phyloP scores from a whole-genome alignment of 2,113 vertebrate species.

The Machaerirhynchus nigripectus region DNA sequence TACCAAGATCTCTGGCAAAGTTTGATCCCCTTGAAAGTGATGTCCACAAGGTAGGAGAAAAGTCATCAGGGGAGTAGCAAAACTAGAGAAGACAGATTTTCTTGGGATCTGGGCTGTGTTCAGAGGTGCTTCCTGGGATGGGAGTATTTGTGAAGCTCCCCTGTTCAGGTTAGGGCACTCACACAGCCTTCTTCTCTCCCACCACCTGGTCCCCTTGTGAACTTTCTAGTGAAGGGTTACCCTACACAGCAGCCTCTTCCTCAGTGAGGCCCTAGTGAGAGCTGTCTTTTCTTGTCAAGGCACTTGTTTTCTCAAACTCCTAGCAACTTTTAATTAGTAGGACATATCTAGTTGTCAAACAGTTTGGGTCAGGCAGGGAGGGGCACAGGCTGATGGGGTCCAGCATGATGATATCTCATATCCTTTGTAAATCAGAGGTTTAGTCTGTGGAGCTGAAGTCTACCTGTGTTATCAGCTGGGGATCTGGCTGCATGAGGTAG shows the following conservation, averaged over 20 bases:
- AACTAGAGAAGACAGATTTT: background rate
- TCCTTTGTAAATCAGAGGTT: background rate
- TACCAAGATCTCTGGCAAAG: background rate
- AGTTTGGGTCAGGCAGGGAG: background rate
- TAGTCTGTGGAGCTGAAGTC: background rate
- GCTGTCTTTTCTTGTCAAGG: background rate
- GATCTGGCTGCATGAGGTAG: background rate
- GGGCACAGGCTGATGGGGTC: background rate
- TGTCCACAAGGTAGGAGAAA: background rate
- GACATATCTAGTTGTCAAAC: background rate
- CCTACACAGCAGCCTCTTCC: background rate
- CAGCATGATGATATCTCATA: background rate
- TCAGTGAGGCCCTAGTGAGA: background rate
- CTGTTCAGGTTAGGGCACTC: background rate
- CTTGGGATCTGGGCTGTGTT: background rate
- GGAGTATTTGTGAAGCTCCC: background rate
- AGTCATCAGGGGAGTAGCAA: background rate
- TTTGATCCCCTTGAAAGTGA: background rate
- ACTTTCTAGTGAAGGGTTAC: background rate
- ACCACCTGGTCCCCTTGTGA: background rate
- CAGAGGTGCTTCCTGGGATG: background rate
- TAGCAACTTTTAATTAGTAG: background rate
- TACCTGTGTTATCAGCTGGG: rapidly evolving
- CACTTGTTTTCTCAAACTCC: background rate
- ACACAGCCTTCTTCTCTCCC: background rate